These are phyloP conservation scores for Collichthys lucidus DNA, from an alignment of 2,113 vertebrate genomes.

Conservation along the genomic window DNA sequence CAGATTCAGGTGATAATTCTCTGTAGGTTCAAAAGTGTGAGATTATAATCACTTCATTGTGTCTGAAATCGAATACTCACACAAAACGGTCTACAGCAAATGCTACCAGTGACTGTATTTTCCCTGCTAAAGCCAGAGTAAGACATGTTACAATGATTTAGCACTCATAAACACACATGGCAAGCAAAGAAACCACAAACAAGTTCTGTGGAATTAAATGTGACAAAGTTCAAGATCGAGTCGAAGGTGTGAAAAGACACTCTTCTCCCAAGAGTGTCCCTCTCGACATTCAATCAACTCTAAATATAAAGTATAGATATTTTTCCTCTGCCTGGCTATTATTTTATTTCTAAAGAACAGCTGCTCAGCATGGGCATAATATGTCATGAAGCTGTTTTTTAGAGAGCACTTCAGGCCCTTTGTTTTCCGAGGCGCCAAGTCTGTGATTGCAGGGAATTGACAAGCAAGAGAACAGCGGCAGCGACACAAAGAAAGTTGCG, in stretches of 20 bases:
- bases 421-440: constrained; percentile 20
- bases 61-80: neutral
- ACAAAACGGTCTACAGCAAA: too few species aligned
- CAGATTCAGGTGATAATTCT: neutral
- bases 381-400: neutral
- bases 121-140: too few species aligned
- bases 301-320: neutral
- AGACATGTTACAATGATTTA: neutral
- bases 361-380: neutral
- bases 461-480: neutral
- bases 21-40: neutral
- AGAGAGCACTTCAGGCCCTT: neutral
- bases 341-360: neutral
- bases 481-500: constrained; percentile 13
- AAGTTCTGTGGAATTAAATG: too few species aligned
- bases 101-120: too few species aligned
- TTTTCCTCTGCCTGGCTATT: neutral
- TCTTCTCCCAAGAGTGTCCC: neutral
- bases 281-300: neutral
- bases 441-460: constrained; percentile 29
- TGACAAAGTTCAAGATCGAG: neutral
- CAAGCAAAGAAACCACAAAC: too few species aligned
- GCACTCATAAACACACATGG: too few species aligned
- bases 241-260: neutral
- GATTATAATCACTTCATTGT: too few species aligned